Base-by-base conservation (phyloP, 2,888 invertebrate genomes). In the Epiblema foenella region DNA sequence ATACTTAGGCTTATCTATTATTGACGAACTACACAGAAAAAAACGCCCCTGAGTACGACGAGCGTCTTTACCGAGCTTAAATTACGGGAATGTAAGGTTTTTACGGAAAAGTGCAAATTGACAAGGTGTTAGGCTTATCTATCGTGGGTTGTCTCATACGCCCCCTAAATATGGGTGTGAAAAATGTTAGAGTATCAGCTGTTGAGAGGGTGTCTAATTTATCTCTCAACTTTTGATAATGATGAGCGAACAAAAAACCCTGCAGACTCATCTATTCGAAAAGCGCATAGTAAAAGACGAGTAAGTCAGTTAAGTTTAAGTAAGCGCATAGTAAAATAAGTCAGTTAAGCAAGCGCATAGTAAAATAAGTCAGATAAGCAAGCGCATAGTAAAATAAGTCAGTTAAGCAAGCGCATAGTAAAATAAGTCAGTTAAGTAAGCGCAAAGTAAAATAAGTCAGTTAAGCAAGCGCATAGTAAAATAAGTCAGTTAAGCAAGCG, bases 1-100 rank as follows among this genome's bases (percentile, higher is more conserved):
- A 75, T 76, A 71, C 70, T 86, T 81, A 83, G 78, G 75, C 83
- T 87, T 86, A 87, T 87, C 86, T 86, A 74, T 81, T 81, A 85
- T 85, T 85, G 85, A 86, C 82, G 82, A 80, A 73, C 71, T 71
- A 71, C 59, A 39, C 33, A 52, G 56, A 64, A 69, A 69, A 24
- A 69, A 71, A 67, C 39, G 56, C 66, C 65, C 52, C 59, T 7
- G 49, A 66, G 59, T 33, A 69, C n/a, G 37, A 18, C 24, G 51
- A 64, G 24, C 24, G 29, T n/a, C n/a, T 42, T 59, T 60, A 24
- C 46, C 29, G 29, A 46, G 46, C 51, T 62, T 33, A 29, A 62
- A 33, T 62, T 62, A 62, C 29, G 49, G 46, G 29, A 62, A 39
- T 24, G 57, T 33, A 49, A 49, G 33, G 33, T 33, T 37, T 57